A percentile compares a stretch with the other conserved stretches of the same genome.
Conservation (phyloP, 2,113 vertebrate species). For the Martes martes region DNA sequence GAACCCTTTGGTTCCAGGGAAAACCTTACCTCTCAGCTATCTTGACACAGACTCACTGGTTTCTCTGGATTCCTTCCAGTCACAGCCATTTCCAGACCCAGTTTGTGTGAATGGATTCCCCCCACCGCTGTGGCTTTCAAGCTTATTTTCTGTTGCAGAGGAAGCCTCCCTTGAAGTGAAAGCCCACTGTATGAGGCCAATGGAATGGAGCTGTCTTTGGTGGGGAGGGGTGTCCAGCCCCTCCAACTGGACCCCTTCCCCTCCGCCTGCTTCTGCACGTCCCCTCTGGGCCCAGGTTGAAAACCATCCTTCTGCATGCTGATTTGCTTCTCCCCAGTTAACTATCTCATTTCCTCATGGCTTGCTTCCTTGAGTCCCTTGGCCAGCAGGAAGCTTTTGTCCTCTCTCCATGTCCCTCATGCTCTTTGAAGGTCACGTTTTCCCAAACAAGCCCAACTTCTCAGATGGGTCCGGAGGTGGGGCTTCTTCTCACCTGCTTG, state of each 20-base stretch:
- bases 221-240: neutral
- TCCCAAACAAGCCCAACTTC: neutral
- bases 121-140: conserved; percentile 33
- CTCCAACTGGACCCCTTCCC: neutral
- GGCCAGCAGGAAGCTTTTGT: neutral
- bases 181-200: conserved; percentile 36
- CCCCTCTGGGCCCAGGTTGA: neutral
- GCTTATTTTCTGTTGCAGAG: conserved; percentile 53
- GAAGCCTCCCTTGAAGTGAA: conserved; percentile 26
- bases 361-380: neutral
- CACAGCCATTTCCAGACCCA: conserved; percentile 3
- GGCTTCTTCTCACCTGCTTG: neutral
- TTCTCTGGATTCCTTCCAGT: neutral
- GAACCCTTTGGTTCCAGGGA: neutral
- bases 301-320: neutral
- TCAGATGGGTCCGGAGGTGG: neutral
- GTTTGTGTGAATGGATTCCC: conserved; percentile 31
- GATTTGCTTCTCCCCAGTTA: neutral
- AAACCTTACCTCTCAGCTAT: neutral
- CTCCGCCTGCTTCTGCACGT: neutral
- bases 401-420: neutral
- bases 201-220: neutral
- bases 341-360: neutral
- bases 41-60: neutral
- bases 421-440: conserved; percentile 4